A percentile compares a stretch with the other conserved stretches of the same genome.
Conservation (phyloP, 2,888 invertebrate species). For the Brenthis hecate region DNA sequence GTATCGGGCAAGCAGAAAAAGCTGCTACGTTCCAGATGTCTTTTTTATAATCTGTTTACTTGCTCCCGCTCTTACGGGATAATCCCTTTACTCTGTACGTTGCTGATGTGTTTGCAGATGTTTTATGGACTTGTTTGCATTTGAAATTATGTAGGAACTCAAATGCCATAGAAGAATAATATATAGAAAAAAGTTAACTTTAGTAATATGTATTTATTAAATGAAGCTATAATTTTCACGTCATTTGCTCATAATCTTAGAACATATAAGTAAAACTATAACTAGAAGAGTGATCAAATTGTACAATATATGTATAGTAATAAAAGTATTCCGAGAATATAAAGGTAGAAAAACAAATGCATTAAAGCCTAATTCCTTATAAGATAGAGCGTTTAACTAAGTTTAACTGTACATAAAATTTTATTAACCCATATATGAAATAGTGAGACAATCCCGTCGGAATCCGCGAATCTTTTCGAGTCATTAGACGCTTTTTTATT, state of each 20-base stretch:
- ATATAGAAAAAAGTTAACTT: conserved; percentile 8
- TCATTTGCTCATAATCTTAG: not conserved
- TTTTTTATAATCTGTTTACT: conserved; percentile 80
- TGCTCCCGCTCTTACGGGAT: conserved; percentile 65
- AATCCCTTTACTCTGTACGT: conserved; percentile 69
- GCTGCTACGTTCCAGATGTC: conserved; percentile 55
- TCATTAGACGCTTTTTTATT: conserved; percentile 81
- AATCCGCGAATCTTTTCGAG: conserved; percentile 69
- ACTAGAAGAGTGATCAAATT: too few relatives aligned
- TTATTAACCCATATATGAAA: conserved; percentile 81
- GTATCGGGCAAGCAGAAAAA: conserved; percentile 15
- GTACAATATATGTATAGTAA: conserved; percentile 4
- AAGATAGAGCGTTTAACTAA: conserved; percentile 65
- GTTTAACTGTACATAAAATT: conserved; percentile 81
- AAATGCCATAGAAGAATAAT: conserved; percentile 7
- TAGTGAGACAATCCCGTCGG: conserved; percentile 74
- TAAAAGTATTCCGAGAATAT: conserved; percentile 22
- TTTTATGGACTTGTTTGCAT: conserved; percentile 45
- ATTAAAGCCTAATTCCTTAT: conserved; percentile 39
- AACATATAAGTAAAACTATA: not conserved
- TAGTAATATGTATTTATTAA: not conserved
- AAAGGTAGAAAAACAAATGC: conserved; percentile 25
- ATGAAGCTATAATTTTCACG: not conserved
- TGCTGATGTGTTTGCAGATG: conserved; percentile 56
- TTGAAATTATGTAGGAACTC: conserved; percentile 15